phyloP scores from a whole-genome alignment of 2,888 invertebrate genomes.

The Catonia carolina region DNA sequence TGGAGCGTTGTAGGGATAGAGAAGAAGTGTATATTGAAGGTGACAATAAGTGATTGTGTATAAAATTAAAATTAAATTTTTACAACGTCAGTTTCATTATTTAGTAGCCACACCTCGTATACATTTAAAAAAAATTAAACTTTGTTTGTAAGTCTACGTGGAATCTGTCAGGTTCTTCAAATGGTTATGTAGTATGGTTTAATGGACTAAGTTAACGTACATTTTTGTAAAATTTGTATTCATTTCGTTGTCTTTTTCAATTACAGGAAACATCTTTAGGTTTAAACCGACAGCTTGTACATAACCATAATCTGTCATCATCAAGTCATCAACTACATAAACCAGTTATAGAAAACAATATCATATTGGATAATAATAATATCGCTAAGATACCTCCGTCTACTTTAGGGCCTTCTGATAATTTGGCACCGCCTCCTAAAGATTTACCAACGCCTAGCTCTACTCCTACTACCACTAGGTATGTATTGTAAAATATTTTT shows the following conservation, averaged over 20 bases:
- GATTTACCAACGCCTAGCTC: slow-evolving; percentile 89
- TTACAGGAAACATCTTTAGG: slow-evolving; percentile 44
- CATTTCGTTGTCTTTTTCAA: slow-evolving; percentile 7
- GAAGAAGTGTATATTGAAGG: no score
- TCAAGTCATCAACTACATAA: slow-evolving; percentile 57
- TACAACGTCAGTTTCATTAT: no score
- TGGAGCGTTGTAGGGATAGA: no score
- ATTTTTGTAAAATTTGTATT: no score
- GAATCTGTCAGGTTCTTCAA: no score
- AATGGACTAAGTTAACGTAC: neutral
- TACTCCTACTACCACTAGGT: slow-evolving; percentile 77
- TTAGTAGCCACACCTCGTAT: no score
- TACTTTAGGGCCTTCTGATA: slow-evolving; percentile 27
- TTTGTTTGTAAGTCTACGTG: no score
- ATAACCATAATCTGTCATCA: slow-evolving; percentile 55
- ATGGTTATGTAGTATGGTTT: neutral
- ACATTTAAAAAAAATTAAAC: no score
- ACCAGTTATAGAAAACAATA: slow-evolving; percentile 26
- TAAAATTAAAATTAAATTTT: no score
- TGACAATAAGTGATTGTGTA: no score
- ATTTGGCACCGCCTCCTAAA: slow-evolving; percentile 40
- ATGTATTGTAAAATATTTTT: no score
- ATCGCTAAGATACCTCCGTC: slow-evolving; percentile 28
- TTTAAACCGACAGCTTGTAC: slow-evolving; percentile 34
- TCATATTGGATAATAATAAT: slow-evolving; percentile 35